phyloP scores from a whole-genome alignment of 2,113 vertebrate genomes.

The Clarias macrocephalus region DNA sequence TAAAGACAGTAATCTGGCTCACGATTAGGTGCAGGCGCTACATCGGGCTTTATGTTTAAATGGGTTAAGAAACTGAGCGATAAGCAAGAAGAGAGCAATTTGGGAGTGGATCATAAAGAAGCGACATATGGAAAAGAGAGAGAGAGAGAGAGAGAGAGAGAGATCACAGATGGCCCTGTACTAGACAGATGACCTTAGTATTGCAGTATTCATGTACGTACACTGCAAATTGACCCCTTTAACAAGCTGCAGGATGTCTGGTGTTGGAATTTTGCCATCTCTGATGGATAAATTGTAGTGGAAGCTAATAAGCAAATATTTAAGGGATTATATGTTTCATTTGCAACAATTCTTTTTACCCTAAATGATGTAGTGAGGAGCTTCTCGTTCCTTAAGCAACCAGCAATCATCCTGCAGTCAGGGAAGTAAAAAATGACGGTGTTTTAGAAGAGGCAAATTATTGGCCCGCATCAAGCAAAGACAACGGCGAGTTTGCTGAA shows the following conservation, averaged over 20 bases:
- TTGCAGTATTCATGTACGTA: background rate
- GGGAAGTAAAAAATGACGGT: too few relatives aligned
- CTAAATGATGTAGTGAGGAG: too few relatives aligned
- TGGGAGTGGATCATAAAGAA: background rate
- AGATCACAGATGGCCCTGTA: conserved; percentile 35
- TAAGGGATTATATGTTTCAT: too few relatives aligned
- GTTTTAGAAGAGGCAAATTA: too few relatives aligned
- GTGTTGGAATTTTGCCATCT: background rate
- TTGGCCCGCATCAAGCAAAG: too few relatives aligned
- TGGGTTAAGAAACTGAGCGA: background rate
- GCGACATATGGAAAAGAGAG: background rate
- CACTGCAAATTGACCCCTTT: conserved; percentile 5
- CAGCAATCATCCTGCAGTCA: too few relatives aligned
- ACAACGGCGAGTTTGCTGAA: too few relatives aligned
- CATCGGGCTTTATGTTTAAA: conserved; percentile 30
- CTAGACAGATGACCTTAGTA: conserved; percentile 15
- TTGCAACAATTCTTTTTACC: too few relatives aligned
- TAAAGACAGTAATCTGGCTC: conserved; percentile 43
- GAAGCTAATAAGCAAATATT: background rate
- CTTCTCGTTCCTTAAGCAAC: too few relatives aligned
- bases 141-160: background rate
- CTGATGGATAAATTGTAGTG: background rate
- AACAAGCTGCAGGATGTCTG: background rate
- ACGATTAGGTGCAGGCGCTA: background rate
- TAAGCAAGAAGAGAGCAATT: conserved; percentile 30